phyloP scores from a whole-genome alignment of 2,797 vertebrate species.

The Acropternis orthonyx region DNA sequence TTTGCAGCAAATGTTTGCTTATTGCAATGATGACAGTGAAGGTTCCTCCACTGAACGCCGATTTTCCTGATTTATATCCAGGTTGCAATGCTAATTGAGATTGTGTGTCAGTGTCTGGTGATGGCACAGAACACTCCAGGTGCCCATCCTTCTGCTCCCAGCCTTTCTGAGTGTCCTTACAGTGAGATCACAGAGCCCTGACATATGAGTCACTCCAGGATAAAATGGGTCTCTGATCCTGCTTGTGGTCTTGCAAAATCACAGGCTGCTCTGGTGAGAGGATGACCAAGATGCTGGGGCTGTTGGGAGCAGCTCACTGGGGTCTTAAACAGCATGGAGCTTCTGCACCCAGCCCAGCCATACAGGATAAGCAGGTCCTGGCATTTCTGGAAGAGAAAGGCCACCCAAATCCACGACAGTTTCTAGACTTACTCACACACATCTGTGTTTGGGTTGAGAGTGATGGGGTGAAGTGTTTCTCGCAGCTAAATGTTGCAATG shows the following conservation, averaged over 20 bases:
- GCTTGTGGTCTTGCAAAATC: background rate
- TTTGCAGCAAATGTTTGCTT: background rate
- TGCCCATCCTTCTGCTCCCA: rapidly evolving
- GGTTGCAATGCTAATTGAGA: background rate
- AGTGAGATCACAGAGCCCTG: background rate
- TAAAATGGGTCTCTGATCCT: background rate
- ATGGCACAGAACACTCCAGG: background rate
- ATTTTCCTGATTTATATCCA: background rate
- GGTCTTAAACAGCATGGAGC: rapidly evolving
- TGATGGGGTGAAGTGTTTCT: rapidly evolving
- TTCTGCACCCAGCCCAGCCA: background rate
- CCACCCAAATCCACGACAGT: background rate
- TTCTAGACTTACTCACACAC: rapidly evolving
- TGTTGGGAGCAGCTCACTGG: background rate
- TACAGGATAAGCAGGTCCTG: rapidly evolving
- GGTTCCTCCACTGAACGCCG: rapidly evolving
- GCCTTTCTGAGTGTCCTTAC: background rate
- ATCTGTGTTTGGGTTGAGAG: background rate
- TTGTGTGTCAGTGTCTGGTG: rapidly evolving
- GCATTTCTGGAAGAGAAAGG: background rate
- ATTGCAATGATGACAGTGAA: background rate
- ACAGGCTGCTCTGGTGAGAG: background rate
- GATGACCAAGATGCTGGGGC: background rate
- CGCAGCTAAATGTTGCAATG: rapidly evolving
- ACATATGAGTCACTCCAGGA: rapidly evolving